A percentile compares a stretch with the other conserved stretches of the same genome.
phyloP scores from a whole-genome alignment of 2,888 invertebrate species.

The Neria commutata region DNA sequence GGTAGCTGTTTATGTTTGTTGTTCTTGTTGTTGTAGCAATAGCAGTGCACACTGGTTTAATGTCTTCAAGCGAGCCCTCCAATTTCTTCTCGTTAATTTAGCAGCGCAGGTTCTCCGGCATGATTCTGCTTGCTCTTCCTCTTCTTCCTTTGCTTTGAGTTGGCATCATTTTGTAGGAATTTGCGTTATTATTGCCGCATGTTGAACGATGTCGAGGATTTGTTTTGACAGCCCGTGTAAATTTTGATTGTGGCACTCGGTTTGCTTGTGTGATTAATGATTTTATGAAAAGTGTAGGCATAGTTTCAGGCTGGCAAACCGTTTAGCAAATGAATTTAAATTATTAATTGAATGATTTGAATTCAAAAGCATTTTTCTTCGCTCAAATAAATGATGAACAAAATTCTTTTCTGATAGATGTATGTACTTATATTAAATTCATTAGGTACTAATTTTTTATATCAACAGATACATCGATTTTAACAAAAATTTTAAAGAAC shows the following conservation, averaged over 20 bases:
- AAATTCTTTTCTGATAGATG: too few relatives aligned
- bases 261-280: slow-evolving; percentile 49
- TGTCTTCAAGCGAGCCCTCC: too few relatives aligned
- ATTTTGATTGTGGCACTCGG: slow-evolving; percentile 38
- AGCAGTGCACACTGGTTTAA: slow-evolving; percentile 2
- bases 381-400: too few relatives aligned
- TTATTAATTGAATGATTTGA: too few relatives aligned
- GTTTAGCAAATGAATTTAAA: too few relatives aligned
- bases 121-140: slow-evolving; percentile 8
- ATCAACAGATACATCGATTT: too few relatives aligned
- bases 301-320: too few relatives aligned
- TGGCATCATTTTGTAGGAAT: slow-evolving; percentile 26
- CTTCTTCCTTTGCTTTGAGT: slow-evolving; percentile 19
- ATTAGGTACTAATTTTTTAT: too few relatives aligned
- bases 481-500: too few relatives aligned
- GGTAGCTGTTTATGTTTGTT: slow-evolving; percentile 7
- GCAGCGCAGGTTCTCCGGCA: not conserved
- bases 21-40: slow-evolving; percentile 1
- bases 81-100: too few relatives aligned
- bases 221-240: slow-evolving; percentile 57
- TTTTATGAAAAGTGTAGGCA: slow-evolving; percentile 25
- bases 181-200: slow-evolving; percentile 50
- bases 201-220: slow-evolving; percentile 59
- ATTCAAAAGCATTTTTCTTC: too few relatives aligned
- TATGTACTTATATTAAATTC: too few relatives aligned